phyloP scores from a whole-genome alignment of 2,797 vertebrate genomes.

The Rhinichthys osculus region DNA sequence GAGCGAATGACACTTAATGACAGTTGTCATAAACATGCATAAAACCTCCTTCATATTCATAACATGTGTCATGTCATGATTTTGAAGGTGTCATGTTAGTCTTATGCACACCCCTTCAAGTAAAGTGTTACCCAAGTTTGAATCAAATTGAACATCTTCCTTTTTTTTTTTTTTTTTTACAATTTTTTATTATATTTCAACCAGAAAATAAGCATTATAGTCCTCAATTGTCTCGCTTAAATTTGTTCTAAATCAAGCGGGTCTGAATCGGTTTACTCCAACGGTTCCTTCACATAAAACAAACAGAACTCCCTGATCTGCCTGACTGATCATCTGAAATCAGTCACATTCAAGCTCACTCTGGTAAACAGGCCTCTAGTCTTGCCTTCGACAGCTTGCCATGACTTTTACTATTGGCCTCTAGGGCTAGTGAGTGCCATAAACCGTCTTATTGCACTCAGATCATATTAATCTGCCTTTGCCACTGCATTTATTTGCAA shows the following conservation, averaged over 20 bases:
- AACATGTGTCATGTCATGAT: too few relatives aligned
- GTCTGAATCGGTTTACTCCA: not conserved
- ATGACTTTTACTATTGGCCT: constrained; percentile 76
- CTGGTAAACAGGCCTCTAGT: constrained; percentile 72
- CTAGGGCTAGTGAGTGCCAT: constrained; percentile 66
- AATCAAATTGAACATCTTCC: not conserved
- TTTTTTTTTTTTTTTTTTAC: not conserved
- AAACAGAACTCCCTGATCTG: constrained; percentile 15
- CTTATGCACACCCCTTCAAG: too few relatives aligned
- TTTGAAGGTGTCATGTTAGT: too few relatives aligned
- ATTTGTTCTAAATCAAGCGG: not conserved
- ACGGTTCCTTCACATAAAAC: not conserved
- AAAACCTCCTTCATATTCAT: too few relatives aligned
- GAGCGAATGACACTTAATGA: too few relatives aligned
- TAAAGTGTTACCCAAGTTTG: not conserved
- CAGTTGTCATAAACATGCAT: too few relatives aligned
- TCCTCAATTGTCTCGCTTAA: not conserved
- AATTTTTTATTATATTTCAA: not conserved
- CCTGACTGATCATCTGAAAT: constrained; percentile 37
- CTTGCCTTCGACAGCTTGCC: constrained; percentile 75
- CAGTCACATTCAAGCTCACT: constrained; percentile 44
- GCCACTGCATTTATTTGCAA: constrained; percentile 64
- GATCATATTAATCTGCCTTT: constrained; percentile 74
- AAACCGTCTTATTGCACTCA: constrained; percentile 76
- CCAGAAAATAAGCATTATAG: not conserved